Base-by-base conservation (phyloP, 2,113 vertebrate genomes). In the Centropristis striata region DNA sequence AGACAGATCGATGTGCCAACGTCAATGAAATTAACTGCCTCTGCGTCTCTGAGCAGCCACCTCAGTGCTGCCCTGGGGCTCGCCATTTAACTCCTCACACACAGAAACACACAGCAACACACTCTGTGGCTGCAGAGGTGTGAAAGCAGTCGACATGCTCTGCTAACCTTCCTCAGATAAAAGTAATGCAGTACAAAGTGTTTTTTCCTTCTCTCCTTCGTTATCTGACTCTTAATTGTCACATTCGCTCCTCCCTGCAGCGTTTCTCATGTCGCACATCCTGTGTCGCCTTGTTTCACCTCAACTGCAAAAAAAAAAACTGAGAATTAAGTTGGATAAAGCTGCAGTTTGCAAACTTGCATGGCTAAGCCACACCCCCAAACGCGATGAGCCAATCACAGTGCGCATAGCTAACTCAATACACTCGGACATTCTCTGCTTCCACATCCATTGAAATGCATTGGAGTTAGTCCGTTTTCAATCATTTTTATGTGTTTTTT, bases 131-230 rank as follows among this genome's bases (percentile, higher is more conserved):
- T 37, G 28, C 27, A 4, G 57, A 41, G 59, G 32, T 0, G 41
- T 71, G 32, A 57, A 46, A 68, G 46, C 23, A 47, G 69, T 18
- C 6, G 0, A 11, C 61, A 46, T 1, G 55, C 72, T 63, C 25
- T 16, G 47, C 55, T 57, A 28, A 39, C 44, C 21, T 15, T 51
- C 23, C 76, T 39, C n/a, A 54, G 63, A 75, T 75, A 54, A 80
- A 51, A 46, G 32, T 4, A 39, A 28, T 49, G 42, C n/a, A 28
- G 27, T n/a, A 28, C 74, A 10, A 53, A 68, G 23, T 2, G 15
- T 37, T 53, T 28, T 49, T 49, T 7, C 1, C 25, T 3, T 6
- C 28, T 36, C 50, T n/a, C 18, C 58, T 3, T 47, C 57, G n/a
- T 74, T n/a, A 70, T 81, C 55, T 42, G 49, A 2, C 27, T 3